phyloP scores from a whole-genome alignment of 2,888 invertebrate species.

The Ornithoptera priamus region DNA sequence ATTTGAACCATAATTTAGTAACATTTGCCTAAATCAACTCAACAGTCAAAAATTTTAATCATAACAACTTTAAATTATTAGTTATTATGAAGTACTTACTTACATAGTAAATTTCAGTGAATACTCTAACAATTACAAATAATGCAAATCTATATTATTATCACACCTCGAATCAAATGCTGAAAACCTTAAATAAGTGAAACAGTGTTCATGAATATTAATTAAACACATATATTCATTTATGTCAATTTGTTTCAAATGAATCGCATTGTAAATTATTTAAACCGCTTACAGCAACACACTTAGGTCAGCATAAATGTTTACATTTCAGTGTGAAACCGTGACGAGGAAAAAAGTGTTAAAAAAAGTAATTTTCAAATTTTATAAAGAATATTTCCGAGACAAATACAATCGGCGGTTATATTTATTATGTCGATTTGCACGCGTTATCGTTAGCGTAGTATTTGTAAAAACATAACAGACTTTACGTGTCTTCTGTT shows the following conservation, averaged over 20 bases:
- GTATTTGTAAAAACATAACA: slow-evolving; percentile 6
- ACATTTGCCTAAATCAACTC: too few species aligned
- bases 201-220: not conserved
- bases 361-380: slow-evolving; percentile 21
- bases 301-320: slow-evolving; percentile 20
- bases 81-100: too few species aligned
- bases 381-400: slow-evolving; percentile 18
- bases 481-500: not conserved
- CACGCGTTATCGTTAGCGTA: slow-evolving; percentile 1
- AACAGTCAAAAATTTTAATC: too few species aligned
- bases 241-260: slow-evolving; percentile 21
- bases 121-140: too few species aligned
- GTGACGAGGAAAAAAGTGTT: slow-evolving; percentile 19
- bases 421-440: slow-evolving; percentile 24
- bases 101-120: too few species aligned
- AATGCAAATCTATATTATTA: too few species aligned
- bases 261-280: not conserved
- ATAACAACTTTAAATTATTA: too few species aligned
- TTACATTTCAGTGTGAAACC: slow-evolving; percentile 12
- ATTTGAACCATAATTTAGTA: too few species aligned
- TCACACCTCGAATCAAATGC: not conserved
- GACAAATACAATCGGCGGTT: slow-evolving; percentile 26
- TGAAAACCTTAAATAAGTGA: not conserved
- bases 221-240: slow-evolving; percentile 16
- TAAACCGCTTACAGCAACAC: slow-evolving; percentile 19